phyloP scores from a whole-genome alignment of 2,888 invertebrate genomes.

The Callinectes sapidus region DNA sequence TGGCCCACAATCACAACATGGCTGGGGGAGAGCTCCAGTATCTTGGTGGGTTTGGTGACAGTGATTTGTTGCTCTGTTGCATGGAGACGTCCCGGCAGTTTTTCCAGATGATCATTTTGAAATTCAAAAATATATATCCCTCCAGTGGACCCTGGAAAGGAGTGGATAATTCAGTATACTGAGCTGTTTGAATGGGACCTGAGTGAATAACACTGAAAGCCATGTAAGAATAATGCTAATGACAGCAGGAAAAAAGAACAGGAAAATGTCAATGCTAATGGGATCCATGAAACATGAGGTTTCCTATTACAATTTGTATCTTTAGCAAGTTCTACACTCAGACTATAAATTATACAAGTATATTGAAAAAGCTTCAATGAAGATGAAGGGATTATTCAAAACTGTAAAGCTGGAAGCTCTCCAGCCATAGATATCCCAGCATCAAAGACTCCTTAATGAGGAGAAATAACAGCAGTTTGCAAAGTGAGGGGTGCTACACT shows the following conservation, averaged over 20 bases:
- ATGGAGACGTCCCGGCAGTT: slow-evolving; percentile 47
- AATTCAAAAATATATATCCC: slow-evolving; percentile 48
- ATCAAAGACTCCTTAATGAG: no score
- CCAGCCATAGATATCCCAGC: no score
- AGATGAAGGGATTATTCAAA: no score
- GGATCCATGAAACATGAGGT: neutral
- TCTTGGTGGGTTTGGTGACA: slow-evolving; percentile 36
- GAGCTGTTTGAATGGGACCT: neutral
- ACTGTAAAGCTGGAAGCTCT: no score
- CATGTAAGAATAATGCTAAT: neutral
- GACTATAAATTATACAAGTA: neutral
- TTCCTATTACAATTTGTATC: neutral
- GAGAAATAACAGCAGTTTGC: no score
- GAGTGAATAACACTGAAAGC: neutral
- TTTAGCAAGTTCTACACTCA: neutral
- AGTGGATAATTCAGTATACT: neutral
- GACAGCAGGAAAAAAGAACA: neutral
- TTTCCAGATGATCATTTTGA: slow-evolving; percentile 46
- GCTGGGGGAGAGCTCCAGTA: slow-evolving; percentile 49
- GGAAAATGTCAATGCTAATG: neutral
- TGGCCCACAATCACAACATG: slow-evolving; percentile 56
- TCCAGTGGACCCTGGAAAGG: slow-evolving; percentile 52
- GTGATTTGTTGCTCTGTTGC: slow-evolving; percentile 7
- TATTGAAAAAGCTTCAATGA: no score
- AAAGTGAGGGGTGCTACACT: neutral